These are phyloP conservation scores for Noctua fimbriata DNA, from an alignment of 2,888 invertebrate species.

Conservation along the genomic window DNA sequence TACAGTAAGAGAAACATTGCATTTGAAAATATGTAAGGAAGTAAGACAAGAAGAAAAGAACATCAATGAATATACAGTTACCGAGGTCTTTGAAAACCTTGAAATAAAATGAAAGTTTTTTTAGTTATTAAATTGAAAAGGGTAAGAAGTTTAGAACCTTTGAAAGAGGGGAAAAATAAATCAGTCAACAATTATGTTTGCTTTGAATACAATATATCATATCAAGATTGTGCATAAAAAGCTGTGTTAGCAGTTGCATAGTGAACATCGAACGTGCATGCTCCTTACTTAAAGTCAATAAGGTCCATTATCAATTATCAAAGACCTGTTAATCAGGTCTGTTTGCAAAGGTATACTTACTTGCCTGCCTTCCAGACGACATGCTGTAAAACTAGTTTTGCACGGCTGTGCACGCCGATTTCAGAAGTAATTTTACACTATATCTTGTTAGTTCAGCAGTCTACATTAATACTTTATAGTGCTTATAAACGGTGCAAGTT, in stretches of 20 bases:
- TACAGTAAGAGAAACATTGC: neutral
- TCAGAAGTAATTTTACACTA: neutral
- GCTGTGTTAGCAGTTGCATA: conserved; percentile 36
- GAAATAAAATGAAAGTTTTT: neutral
- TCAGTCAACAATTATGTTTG: neutral
- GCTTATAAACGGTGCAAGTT: neutral
- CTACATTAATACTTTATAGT: neutral
- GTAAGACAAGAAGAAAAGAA: neutral
- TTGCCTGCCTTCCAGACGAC: neutral
- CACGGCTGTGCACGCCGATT: neutral
- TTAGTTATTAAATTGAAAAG: neutral
- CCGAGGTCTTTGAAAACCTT: neutral
- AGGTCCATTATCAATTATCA: neutral
- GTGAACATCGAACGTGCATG: conserved; percentile 42
- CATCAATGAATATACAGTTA: neutral
- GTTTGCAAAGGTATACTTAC: neutral
- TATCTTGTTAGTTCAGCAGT: neutral
- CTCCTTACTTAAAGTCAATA: neutral
- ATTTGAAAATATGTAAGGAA: neutral
- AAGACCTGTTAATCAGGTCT: neutral
- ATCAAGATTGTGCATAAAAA: conserved; percentile 33
- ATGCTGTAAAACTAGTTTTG: no score
- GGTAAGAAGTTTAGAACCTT: neutral
- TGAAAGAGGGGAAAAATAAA: neutral
- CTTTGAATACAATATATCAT: neutral